Evolutionary conservation across 2,888 invertebrate genomes (phyloP), one percentile per base, ranked within the genome.

Genomic region (Electrophaes corylata): DNA sequence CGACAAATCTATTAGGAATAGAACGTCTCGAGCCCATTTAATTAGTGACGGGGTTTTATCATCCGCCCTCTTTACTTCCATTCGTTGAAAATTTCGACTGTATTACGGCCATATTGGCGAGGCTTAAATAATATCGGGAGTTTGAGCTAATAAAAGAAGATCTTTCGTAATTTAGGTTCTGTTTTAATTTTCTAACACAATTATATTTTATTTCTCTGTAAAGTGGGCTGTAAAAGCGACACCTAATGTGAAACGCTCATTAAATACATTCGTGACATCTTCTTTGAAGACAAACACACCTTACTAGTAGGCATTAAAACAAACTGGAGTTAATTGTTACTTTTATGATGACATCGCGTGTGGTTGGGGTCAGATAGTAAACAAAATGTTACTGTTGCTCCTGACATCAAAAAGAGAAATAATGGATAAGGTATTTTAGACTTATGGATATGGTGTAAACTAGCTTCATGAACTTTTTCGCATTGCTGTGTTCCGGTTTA

Each of bases 1-100:
- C 86, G 81, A 86, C 83, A 86, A 88, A 89, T 91, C 87, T 89
- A 88, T 88, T 88, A 88, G 83, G 84, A 85, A 82, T 80, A 83
- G 81, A 78, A 84, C 81, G 83, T 84, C 84, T 83, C 77, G 73
- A 75, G 82, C 79, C 84, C 85, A 86, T 90, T 91, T 91, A 91
- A 91, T 91, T 91, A 91, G 88, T 85, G 87, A 82, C 84, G 70
- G 79, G 86, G 84, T 88, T 91, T 90, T 88, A 91, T 89, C 80
- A 84, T 88, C 83, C 82, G 67, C 79, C 79, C 86, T 85, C 83
- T 85, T 86, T 80, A 78, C 81, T 79, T 79, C 77, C 76, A 75
- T 85, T 88, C 84, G 80, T 75, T 74, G 78, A 73, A 75, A 87
- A 84, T 84, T 85, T 84, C 76, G 80, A 79, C 80, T 76, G 78